Evolutionary conservation across 2,888 invertebrate genomes (phyloP).

Genomic region (Drosophila fulvimacula): DNA sequence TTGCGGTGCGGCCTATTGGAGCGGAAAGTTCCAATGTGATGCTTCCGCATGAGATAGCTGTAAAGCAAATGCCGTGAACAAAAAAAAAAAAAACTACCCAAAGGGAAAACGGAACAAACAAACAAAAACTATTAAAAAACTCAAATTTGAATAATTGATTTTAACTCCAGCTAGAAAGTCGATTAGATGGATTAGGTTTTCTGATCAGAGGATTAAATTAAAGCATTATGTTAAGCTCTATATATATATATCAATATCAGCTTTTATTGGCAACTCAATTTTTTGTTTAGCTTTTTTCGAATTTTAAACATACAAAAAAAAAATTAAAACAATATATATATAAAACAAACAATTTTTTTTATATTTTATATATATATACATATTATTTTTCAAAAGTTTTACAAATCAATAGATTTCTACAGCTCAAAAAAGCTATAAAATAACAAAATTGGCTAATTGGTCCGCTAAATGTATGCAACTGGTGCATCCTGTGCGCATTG

Average conservation of each 20-base stretch:
- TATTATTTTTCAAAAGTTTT: too few relatives aligned
- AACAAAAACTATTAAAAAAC: slow-evolving; percentile 18
- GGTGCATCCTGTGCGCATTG: slow-evolving; percentile 76
- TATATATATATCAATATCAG: too few relatives aligned
- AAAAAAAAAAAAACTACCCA: slow-evolving; percentile 2
- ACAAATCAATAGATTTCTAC: too few relatives aligned
- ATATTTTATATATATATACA: too few relatives aligned
- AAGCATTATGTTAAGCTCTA: neutral
- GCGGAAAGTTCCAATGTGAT: slow-evolving; percentile 62
- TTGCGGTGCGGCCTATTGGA: slow-evolving; percentile 68
- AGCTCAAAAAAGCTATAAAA: too few relatives aligned
- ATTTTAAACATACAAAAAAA: too few relatives aligned
- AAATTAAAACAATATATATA: too few relatives aligned
- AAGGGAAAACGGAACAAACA: neutral
- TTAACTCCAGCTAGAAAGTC: neutral
- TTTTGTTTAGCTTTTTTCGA: too few relatives aligned
- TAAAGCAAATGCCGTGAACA: neutral
- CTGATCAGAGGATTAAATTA: neutral
- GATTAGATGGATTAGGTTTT: neutral
- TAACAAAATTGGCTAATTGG: slow-evolving; percentile 36
- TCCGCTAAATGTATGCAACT: slow-evolving; percentile 65
- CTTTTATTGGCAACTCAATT: too few relatives aligned
- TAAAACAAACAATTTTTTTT: too few relatives aligned
- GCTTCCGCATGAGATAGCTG: slow-evolving; percentile 61
- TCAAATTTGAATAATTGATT: slow-evolving; percentile 11